Evolutionary conservation across 2,888 invertebrate genomes (phyloP), one percentile per base, ranked within the genome.

Genomic region (Fragum fragum): DNA sequence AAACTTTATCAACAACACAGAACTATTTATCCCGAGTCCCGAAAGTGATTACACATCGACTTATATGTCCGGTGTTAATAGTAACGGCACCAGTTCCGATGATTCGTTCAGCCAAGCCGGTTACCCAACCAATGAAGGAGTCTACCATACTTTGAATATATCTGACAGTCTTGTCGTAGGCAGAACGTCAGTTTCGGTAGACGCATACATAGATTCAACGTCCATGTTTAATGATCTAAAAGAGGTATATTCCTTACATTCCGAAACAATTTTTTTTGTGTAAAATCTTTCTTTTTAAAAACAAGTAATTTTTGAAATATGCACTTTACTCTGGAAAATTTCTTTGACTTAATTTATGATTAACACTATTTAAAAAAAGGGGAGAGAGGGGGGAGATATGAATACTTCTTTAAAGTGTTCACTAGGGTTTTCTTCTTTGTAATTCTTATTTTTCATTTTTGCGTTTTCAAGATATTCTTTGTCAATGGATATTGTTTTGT

Each of bases 1-100:
- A 11, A 73, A 61, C 52, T 76, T 80, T 47, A 68, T 72, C 32
- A 59, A 72, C 23, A 26, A 59, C 39, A 68, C 80, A 3, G 61
- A 68, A 9, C 16, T 74, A 5, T 66, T 42, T 42, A 42, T 66
- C 1, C 66, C 66, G 2, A 23, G n/a, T 14, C 23, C 39, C 1
- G 21, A 39, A 42, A 42, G 9, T 16, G 26, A 14, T 0, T 39
- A 32, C 39, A 42, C 23, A 5, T 23, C 66, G 18, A 23, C 42
- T 6, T 36, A n/a, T 23, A 21, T 26, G 16, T n/a, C 66, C 9
- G 32, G 26, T 11, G 66, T 66, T 14, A 42, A 42, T 32, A 23
- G 26, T 18, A 39, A 21, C 26, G 21, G 5, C 1, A 42, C 39
- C 1, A n/a, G 9, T 26, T 23, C 23, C 18, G 29, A 66, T 18